A percentile compares a stretch with the other conserved stretches of the same genome.
Evolutionary conservation across 2,113 vertebrate genomes (phyloP).

Genomic region (Sinocyclocheilus rhinocerous): DNA sequence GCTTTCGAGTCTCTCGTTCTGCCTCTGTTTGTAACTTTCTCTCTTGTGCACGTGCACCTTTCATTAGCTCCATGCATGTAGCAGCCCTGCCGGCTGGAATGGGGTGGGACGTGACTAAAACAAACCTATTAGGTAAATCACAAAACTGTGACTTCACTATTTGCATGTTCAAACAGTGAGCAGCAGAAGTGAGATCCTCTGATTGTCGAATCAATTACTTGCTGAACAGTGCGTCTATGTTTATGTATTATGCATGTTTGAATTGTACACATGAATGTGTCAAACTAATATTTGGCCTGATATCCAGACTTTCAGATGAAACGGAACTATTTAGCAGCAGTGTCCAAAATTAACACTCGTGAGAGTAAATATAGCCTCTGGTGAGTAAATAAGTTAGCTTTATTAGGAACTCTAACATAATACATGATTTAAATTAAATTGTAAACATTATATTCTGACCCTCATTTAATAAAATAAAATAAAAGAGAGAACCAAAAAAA

Average conservation of each 20-base stretch:
- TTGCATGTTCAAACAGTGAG: conserved; percentile 42
- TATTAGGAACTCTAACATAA: background rate
- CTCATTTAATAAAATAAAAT: background rate
- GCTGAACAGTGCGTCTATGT: background rate
- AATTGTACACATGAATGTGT: background rate
- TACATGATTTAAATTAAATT: background rate
- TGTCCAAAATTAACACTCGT: background rate
- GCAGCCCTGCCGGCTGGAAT: conserved; percentile 37
- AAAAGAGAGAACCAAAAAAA: background rate
- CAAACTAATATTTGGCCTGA: background rate
- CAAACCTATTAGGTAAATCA: conserved; percentile 34
- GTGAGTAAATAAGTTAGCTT: background rate
- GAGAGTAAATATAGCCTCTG: background rate
- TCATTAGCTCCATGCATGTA: background rate
- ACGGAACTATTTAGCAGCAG: background rate
- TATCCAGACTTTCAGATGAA: background rate
- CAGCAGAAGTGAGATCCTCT: background rate
- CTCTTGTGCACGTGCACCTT: background rate
- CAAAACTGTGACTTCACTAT: conserved; percentile 38
- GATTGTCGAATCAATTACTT: background rate
- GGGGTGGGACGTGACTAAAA: conserved; percentile 35
- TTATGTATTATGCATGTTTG: background rate
- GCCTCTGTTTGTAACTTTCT: background rate
- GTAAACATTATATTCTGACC: background rate
- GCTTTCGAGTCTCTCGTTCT: background rate